Base-by-base conservation (phyloP, 2,888 invertebrate species). In the Drosophila mayaguana region DNA sequence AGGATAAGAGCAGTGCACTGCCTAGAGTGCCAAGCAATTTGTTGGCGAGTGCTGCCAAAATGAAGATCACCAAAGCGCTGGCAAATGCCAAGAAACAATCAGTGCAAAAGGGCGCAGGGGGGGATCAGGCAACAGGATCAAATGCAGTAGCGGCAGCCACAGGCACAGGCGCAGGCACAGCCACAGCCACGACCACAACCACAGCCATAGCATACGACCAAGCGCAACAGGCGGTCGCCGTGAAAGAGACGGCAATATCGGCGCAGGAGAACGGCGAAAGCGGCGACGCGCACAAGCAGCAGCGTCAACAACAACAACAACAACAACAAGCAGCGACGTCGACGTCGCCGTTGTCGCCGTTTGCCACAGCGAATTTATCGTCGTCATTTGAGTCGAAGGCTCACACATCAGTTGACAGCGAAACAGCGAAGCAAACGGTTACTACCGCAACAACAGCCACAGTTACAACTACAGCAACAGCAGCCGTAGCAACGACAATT, bases 381-480 rank as follows among this genome's bases (percentile, higher is more conserved):
- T 74, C 81, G 78, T 83, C 90, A 89, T 87, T 89, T 83, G 86
- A 84, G 90, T 82, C 83, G 69, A 86, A 86, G 91, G 86, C 91
- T 91, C 89, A 82, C 75, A 81, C 91, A 89, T 91, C 92, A 92
- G 91, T 92, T 91, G 91, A 84, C 83, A 92, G 89, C 84, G 92
- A 91, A 89, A 84, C 90, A 87, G 83, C 92, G 80, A 92, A 86
- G 88, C 91, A 91, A 85, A 84, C 91, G 83, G 92, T 92, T 65
- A 65, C 63, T 67, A 62, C 62, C 71, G 68, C 74, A 77, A 65
- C 72, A 70, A 61, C 66, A 76, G 68, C 61, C 55, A 51, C 69
- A 54, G 62, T 64, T 74, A 36, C 63, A 72, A 61, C 73, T 54
- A 53, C 69, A 56, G 63, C 65, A 74, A 36, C 63, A 72, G 61